These are phyloP conservation scores for Laticauda colubrina DNA, from an alignment of 2,113 vertebrate species.

Conservation along the genomic window DNA sequence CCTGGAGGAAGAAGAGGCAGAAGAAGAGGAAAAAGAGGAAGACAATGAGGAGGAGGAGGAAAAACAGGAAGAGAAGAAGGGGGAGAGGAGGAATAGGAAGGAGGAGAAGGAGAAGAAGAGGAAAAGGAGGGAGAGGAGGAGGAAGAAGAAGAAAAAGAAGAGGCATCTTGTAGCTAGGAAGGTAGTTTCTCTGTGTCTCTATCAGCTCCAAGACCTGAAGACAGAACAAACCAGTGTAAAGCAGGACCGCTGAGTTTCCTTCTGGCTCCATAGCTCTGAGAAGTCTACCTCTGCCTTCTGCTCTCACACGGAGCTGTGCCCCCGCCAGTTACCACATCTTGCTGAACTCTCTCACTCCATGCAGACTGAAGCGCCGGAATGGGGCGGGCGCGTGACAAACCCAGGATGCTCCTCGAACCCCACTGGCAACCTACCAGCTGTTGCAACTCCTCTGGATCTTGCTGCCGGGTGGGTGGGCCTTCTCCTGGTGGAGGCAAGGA, in stretches of 20 bases:
- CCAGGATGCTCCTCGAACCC: neutral
- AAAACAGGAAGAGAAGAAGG: accelerated
- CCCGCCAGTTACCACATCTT: neutral
- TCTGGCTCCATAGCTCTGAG: neutral
- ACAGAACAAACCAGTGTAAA: neutral
- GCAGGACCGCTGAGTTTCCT: neutral
- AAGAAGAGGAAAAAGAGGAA: no score
- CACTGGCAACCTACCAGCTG: constrained; percentile 71
- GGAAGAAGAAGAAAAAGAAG: no score
- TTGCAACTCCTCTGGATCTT: constrained; percentile 73
- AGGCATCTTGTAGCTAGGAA: neutral
- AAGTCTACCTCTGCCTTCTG: neutral
- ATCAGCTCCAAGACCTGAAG: neutral
- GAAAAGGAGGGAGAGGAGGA: no score
- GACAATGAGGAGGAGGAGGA: no score
- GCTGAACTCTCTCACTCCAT: neutral
- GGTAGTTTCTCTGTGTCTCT: neutral
- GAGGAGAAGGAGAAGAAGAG: no score
- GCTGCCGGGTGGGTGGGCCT: constrained; percentile 63
- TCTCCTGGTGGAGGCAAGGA: constrained; percentile 71
- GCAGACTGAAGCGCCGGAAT: neutral
- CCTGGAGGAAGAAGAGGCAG: no score
- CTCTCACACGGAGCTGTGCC: accelerated
- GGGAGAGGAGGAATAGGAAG: no score
- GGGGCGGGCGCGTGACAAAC: no score